phyloP scores from a whole-genome alignment of 2,113 vertebrate species.

The Blennius ocellaris region DNA sequence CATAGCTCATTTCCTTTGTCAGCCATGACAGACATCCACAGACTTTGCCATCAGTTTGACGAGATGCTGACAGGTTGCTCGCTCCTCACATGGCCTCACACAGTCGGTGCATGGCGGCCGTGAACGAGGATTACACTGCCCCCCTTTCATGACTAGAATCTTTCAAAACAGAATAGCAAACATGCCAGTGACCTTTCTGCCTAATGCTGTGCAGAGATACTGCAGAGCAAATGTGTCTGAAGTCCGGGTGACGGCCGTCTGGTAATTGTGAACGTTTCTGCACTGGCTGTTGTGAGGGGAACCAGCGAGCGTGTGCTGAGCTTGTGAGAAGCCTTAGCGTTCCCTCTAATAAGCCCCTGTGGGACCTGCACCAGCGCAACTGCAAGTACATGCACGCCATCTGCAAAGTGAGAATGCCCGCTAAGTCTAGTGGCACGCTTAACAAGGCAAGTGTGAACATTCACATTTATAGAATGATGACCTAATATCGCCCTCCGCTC shows the following conservation, averaged over 20 bases:
- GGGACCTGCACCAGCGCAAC: conserved; percentile 79
- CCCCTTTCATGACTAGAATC: conserved; percentile 25
- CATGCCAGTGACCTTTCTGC: conserved; percentile 61
- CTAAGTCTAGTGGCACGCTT: conserved; percentile 45
- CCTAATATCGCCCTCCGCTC: conserved; percentile 46
- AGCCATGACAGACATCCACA: conserved; percentile 4
- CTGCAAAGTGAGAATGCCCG: conserved; percentile 76
- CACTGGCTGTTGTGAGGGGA: conserved; percentile 60
- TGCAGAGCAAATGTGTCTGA: conserved; percentile 59
- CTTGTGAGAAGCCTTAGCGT: conserved; percentile 70
- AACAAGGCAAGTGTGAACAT: conserved; percentile 72
- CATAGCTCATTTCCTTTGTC: not conserved
- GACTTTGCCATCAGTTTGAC: conserved; percentile 5
- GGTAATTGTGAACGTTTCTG: conserved; percentile 67
- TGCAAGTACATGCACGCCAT: conserved; percentile 79
- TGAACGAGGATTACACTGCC: conserved; percentile 8
- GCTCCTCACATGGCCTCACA: conserved; percentile 3
- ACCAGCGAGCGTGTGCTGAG: conserved; percentile 57
- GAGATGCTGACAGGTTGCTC: conserved; percentile 8
- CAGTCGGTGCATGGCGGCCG: not conserved
- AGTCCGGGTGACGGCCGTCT: conserved; percentile 56
- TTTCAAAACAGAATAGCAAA: conserved; percentile 60
- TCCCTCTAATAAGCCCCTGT: conserved; percentile 87
- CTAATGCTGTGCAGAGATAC: conserved; percentile 54
- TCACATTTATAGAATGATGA: conserved; percentile 65